Base-by-base conservation (phyloP, 2,888 invertebrate species). In the Megalurothrips usitatus region DNA sequence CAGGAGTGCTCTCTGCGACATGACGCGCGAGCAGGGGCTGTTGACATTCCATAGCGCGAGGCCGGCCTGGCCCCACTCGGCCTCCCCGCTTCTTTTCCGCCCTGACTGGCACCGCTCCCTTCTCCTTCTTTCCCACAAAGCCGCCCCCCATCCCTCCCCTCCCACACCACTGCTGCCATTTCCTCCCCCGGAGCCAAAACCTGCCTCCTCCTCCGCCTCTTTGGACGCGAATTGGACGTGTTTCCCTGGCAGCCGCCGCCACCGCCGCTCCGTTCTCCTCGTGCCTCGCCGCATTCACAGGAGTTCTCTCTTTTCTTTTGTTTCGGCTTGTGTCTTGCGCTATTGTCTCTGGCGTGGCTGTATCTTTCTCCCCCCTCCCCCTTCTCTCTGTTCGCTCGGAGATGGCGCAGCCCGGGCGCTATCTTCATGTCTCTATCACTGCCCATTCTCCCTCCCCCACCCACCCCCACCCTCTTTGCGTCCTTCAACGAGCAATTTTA, bases 251-350 rank as follows among this genome's bases (percentile, higher is more conserved):
- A 4, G 19, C 19, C 6, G 19, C 19, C 58, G 17, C 19, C 58
- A 6, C 19, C 14, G 19, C n/a, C 68, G 23, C 68, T 26, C 23
- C 11, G 26, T 8, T 26, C 68, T 10, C 68, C 26, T 26, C 12
- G 58, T 26, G 68, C 68, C 26, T 8, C 68, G 23, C 23, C 68
- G 68, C 68, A 75, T 75, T 75, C 68, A 26, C 68, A 75, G 68
- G 68, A 75, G 68, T 75, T 75, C 68, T 75, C 68, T 75, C 68
- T 75, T 75, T 75, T 75, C 68, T 75, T 75, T 75, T 75, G 68
- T 75, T 75, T 75, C 68, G 68, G 68, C 26, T 75, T 75, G 68
- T 75, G 68, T 75, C 68, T 75, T 23, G 68, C 26, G 68, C 68
- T 75, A 75, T 75, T 75, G 68, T 75, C 68, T 75, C 26, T 75